Evolutionary conservation across 2,797 vertebrate genomes (phyloP), one percentile per base, ranked within the genome.

Genomic region (Simalia tracyae): DNA sequence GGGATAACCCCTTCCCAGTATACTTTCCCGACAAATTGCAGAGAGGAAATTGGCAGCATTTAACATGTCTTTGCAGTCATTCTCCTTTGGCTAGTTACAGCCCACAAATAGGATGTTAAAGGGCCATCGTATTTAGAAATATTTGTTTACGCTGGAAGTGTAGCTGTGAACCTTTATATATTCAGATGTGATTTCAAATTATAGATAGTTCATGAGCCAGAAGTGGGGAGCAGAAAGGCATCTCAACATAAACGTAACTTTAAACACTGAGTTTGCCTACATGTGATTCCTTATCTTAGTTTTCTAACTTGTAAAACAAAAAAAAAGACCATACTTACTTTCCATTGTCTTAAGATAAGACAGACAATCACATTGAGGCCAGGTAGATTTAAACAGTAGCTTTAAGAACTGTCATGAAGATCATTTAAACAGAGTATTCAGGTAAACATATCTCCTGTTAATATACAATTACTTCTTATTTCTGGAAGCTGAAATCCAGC

Each of bases 41-140:
- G 94, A 89, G 91, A 90, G 92, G 14, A 95, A 96, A 94, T 94
- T 91, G 90, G 87, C 90, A 93, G 87, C 91, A 89, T 93, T 94
- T 85, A 56, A 95, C 86, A 91, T 92, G 54, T 15, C 92, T 36
- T 89, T 93, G 92, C 89, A 93, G 89, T 76, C 90, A 93, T 11
- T 54, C 10, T 63, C 57, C 1, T 28, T 87, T 94, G 94, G 57
- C 6, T 56, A 93, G 24, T 3, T 91, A 36, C 81, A 22, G 89
- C 66, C 61, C 3, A 46, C 64, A 68, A 5, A 86, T 87, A 68
- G 12, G 72, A 0, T 72, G 68, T 66, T 68, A 86, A 92, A 93
- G n/a, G 36, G n/a, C 19, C 91, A 1, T 84, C 89, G 0, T 0
- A 76, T 42, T 28, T 26, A 59, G 89, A 92, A 46, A 14, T 14